phyloP scores from a whole-genome alignment of 2,113 vertebrate species.

The Corythornis madagascariensis region DNA sequence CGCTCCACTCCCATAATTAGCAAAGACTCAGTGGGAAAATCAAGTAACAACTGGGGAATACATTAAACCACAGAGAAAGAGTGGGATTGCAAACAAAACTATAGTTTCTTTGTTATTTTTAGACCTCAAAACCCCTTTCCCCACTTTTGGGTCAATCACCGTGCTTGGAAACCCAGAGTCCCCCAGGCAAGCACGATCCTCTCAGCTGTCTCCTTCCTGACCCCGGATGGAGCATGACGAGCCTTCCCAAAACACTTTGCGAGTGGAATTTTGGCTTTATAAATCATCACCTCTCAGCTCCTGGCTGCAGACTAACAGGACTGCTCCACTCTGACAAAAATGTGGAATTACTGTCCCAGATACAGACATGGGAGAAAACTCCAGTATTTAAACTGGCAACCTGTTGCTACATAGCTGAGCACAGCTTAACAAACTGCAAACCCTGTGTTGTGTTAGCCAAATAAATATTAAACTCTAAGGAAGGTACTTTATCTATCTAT shows the following conservation, averaged over 20 bases:
- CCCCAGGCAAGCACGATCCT: not conserved
- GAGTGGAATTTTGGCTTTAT: constrained; percentile 60
- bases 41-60: not conserved
- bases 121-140: not conserved
- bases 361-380: not conserved
- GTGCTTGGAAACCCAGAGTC: not conserved
- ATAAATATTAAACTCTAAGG: not conserved
- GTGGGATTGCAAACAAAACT: not conserved
- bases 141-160: not conserved
- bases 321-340: not conserved
- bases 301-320: not conserved
- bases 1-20: not conserved
- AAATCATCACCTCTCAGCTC: not conserved
- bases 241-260: not conserved
- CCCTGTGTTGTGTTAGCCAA: not conserved
- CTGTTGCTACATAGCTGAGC: constrained; percentile 12
- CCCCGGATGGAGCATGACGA: not conserved
- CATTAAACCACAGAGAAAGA: not conserved
- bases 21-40: not conserved
- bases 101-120: not conserved
- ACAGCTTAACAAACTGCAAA: not conserved
- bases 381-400: constrained; percentile 54
- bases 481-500: not conserved
- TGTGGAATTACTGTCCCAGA: constrained; percentile 42
- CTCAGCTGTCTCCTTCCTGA: constrained; percentile 22